Base-by-base conservation (phyloP, 1,140 invertebrate species). In the Cydia pomonella region DNA sequence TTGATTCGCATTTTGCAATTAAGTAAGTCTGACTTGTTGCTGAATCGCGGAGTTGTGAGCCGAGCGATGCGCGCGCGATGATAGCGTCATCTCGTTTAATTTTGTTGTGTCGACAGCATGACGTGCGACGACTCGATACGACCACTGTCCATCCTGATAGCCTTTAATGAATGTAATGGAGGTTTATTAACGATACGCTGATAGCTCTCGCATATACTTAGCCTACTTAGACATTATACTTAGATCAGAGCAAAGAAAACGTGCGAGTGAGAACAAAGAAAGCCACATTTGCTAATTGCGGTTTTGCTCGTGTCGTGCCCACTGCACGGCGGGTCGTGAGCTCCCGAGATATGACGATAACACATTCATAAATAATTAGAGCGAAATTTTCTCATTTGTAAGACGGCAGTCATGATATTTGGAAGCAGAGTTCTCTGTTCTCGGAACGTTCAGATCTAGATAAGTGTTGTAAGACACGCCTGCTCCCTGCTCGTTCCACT, bases 311-410 rank as follows among this genome's bases (percentile, higher is more conserved):
- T 91, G 91, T 92, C 91, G 91, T 91, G 91, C 86, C 77, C 87
- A 84, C 89, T 86, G 90, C 88, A 84, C 89, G 87, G 90, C 82
- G 87, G 90, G 87, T 93, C 91, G 91, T 93, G 91, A 92, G 90
- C 88, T 87, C 86, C 82, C 76, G 79, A 91, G 90, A 93, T 93
- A 92, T 93, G 90, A 93, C 84, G 91, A 93, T 93, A 93, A 93
- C 89, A 92, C 91, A 93, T 92, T 93, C 90, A 92, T 93, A 93
- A 93, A 93, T 93, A 93, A 93, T 93, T 93, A 93, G 91, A 93
- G 90, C 86, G 87, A 93, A 93, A 93, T 93, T 92, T 93, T 93
- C 91, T 93, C 90, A 92, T 92, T 92, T 93, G 91, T 93, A 92
- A 91, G 87, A 90, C 88, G 86, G 89, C 87, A 91, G 89, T 87